These are phyloP conservation scores for Miltochrista miniata DNA, from an alignment of 2,888 invertebrate genomes.

Conservation along the genomic window DNA sequence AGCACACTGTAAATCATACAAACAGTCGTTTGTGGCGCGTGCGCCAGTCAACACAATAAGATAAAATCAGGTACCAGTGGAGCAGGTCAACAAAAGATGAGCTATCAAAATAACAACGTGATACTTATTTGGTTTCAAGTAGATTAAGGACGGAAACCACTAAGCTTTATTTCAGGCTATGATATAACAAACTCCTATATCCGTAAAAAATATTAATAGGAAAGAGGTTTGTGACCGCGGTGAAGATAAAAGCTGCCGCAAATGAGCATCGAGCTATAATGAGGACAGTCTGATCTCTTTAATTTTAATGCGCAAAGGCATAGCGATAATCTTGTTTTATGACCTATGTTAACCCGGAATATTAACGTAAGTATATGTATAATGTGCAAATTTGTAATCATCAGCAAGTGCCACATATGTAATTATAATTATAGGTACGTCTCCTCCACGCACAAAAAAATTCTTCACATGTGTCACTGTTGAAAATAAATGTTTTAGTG, in stretches of 20 bases:
- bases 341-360: slow-evolving; percentile 24
- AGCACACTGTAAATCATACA: slow-evolving; percentile 74
- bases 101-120: slow-evolving; percentile 37
- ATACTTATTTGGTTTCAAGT: slow-evolving; percentile 20
- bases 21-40: slow-evolving; percentile 73
- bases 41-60: slow-evolving; percentile 57
- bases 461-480: neutral
- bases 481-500: neutral
- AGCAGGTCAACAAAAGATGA: slow-evolving; percentile 34
- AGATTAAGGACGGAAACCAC: slow-evolving; percentile 34
- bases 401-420: slow-evolving; percentile 13
- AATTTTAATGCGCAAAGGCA: slow-evolving; percentile 26
- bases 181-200: slow-evolving; percentile 57
- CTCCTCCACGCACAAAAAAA: neutral
- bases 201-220: slow-evolving; percentile 35
- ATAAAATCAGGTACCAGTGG: slow-evolving; percentile 43
- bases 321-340: slow-evolving; percentile 18
- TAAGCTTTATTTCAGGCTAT: slow-evolving; percentile 53
- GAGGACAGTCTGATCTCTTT: slow-evolving; percentile 30
- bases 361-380: no score
- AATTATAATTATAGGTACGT: neutral
- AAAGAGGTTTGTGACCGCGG: slow-evolving; percentile 42
- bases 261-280: slow-evolving; percentile 22
- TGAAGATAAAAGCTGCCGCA: slow-evolving; percentile 35
- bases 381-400: no score